These are phyloP conservation scores for Ascidia mentula DNA, from an alignment of 23 tunicate species.

Conservation along the genomic window DNA sequence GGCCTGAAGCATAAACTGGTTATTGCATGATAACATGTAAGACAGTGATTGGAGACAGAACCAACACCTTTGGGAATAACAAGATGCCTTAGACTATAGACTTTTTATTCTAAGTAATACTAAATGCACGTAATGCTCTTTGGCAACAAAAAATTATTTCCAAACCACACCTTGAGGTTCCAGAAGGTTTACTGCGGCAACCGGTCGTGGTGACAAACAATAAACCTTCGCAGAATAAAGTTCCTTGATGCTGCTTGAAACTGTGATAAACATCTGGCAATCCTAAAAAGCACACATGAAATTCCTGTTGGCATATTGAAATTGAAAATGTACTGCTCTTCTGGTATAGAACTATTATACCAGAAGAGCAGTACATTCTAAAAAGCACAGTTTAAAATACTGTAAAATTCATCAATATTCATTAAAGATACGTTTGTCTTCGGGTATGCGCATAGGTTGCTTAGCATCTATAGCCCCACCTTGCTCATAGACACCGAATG, in stretches of 20 bases:
- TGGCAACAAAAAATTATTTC: background rate
- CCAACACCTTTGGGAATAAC: background rate
- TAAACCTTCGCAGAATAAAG: slow-evolving; percentile 63
- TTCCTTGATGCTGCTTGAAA: slow-evolving; percentile 79
- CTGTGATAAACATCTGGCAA: slow-evolving; percentile 66
- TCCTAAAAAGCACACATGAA: slow-evolving; percentile 23
- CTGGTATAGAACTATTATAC: too few relatives aligned
- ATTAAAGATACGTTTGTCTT: too few relatives aligned
- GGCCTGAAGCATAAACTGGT: slow-evolving; percentile 17
- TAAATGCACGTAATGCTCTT: background rate
- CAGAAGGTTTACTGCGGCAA: slow-evolving; percentile 51
- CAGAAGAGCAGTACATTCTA: background rate
- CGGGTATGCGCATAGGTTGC: too few relatives aligned
- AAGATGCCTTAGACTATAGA: background rate
- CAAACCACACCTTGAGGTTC: slow-evolving; percentile 51
- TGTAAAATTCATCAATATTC: too few relatives aligned
- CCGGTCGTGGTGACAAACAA: slow-evolving; percentile 32
- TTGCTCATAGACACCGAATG: slow-evolving; percentile 71
- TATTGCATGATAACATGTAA: too few relatives aligned
- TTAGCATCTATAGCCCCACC: too few relatives aligned
- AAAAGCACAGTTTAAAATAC: too few relatives aligned
- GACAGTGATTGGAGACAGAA: too few relatives aligned
- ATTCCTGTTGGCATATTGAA: too few relatives aligned
- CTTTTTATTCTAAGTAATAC: too few relatives aligned
- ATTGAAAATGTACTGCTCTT: too few relatives aligned